Base-by-base conservation (phyloP, 2,888 invertebrate genomes). In the Cheilosia urbana region DNA sequence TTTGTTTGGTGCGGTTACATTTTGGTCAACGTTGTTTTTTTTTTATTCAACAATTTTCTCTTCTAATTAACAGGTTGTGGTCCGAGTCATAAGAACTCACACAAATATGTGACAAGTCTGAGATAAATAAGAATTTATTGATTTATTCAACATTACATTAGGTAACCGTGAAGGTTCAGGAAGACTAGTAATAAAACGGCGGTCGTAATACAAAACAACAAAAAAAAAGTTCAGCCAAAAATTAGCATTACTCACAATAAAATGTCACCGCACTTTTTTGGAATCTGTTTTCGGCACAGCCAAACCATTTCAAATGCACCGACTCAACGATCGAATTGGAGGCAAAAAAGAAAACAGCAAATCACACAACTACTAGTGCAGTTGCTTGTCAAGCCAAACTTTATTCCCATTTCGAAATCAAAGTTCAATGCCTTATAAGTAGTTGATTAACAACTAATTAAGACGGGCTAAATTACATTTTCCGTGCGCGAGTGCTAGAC, bases 1-100 rank as follows among this genome's bases (percentile, higher is more conserved):
- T 71, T 71, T 58, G 34, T 21, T 49, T 34, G 7, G 69, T 58
- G n/a, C n/a, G 34, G 47, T 66, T 51, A 40, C n/a, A 65, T 5
- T 21, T 66, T 51, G 15, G 49, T 37, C 27, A n/a, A 47, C 13
- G 19, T 27, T 11, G 0, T 30, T 37, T 24, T 24, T 21, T 6
- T 53, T 15, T 53, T 66, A 13, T 21, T 65, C 15, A 51, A 21
- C 2, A 4, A 9, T 15, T 40, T 42, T 42, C 21, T 40, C 27
- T 53, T 53, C 24, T 53, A 7, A 47, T 30, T 62, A 27, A 62
- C 45, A 27, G 9, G 17, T 4, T 15, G 53, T 30, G 15, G 47
- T 37, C 15, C 13, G 13, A 4, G 15, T 11, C 4, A 30, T 9
- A 58, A 58, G 15, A 11, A 30, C 7, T 19, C 34, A 57, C 17